These are phyloP conservation scores for Drosophila leonis DNA, from an alignment of 2,888 invertebrate genomes.

Conservation along the genomic window DNA sequence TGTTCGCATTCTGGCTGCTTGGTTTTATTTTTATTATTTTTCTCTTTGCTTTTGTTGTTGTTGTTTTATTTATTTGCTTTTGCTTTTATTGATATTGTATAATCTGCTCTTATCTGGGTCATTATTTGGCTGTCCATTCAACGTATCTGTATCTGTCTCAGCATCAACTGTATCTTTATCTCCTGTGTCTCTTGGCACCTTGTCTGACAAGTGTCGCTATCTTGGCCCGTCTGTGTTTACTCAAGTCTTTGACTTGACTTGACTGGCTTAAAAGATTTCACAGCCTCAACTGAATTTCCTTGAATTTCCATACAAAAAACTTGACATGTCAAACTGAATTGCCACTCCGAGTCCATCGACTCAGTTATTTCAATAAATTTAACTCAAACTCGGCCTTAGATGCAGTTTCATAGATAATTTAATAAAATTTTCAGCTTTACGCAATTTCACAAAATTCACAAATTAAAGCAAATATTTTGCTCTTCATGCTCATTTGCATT, in stretches of 20 bases:
- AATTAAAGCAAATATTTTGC: conserved; percentile 4
- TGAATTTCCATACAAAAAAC: not conserved
- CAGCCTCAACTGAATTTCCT: not conserved
- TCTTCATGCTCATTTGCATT: conserved; percentile 4
- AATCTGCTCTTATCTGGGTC: conserved; percentile 67
- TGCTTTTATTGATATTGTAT: conserved; percentile 48
- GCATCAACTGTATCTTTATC: not conserved
- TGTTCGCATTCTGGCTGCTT: conserved; percentile 16
- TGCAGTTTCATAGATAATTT: not conserved
- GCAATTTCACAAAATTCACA: not conserved
- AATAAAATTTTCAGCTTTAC: not conserved
- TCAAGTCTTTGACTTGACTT: conserved; percentile 22
- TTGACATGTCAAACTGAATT: not conserved
- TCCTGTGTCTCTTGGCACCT: conserved; percentile 31
- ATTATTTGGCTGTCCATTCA: conserved; percentile 64
- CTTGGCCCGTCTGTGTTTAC: conserved; percentile 23
- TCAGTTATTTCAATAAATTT: not conserved
- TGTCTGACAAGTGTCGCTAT: conserved; percentile 33
- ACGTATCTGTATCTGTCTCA: conserved; percentile 23
- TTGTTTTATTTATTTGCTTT: not conserved
- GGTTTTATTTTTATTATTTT: conserved; percentile 8
- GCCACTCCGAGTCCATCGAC: too few species aligned
- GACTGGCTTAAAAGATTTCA: conserved; percentile 18
- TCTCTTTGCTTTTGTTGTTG: not conserved
- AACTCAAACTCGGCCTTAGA: not conserved